Base-by-base conservation (phyloP, 30 jellyfish, hydroid and myxozoan genomes). In the Morbakka virulenta region DNA sequence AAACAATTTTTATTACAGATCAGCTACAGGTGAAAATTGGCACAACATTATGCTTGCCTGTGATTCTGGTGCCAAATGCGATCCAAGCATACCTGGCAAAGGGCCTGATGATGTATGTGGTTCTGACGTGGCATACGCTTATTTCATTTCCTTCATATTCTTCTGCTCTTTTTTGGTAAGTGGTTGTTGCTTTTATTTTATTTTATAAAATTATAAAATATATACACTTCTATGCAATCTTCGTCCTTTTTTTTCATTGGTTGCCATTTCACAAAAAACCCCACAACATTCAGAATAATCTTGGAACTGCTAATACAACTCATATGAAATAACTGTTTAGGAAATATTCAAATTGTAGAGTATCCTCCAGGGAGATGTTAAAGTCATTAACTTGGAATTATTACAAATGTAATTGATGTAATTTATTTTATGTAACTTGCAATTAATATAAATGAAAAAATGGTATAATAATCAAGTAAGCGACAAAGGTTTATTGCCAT, bases 21-120 rank as follows among this genome's bases (percentile, higher is more conserved):
- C 95, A 28, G 97, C 97, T 26, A 89, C 97, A 17, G 97, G 97
- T 2, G 97, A 89, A 64, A 89, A 89, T 51, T 89, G 97, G 97
- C 97, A 89, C 69, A 83, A 89, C 41, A 89, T 89, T 33, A 89
- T 89, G 97, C 64, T 89, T 53, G 97, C 95, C 17, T 89, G 97
- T 69, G 84, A 74, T 2, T 73, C 85, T 13, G 68, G 50, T 1
- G 97, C 97, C 1, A 69, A 49, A 50, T 89, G 97, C 74, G 97
- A 89, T 69, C 81, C 84, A 20, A 50, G 32, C 0, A 66, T 89
- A 11, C 83, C 83, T 23, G 97, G 93, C 35, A 57, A 69, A 35
- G 62, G 71, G 2, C 85, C 84, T n/a, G 89, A 74, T 35, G 81
- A 71, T 72, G 74, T 35, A 25, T 89, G 97, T 71, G 97, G 97